Conservation (phyloP, 1,140 invertebrate species). For the Neotoxoptera formosana region DNA sequence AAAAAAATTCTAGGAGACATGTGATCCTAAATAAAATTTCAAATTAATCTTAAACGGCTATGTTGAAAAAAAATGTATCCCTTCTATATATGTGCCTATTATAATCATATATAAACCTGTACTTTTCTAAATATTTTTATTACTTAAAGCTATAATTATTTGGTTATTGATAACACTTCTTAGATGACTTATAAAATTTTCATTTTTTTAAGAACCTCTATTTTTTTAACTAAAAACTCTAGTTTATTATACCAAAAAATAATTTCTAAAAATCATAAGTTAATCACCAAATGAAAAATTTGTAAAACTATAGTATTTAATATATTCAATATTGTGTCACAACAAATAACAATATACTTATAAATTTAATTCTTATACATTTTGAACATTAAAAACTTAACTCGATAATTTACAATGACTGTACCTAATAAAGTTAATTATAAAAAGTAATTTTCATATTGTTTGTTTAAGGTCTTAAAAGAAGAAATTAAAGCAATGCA, state of each 20-base stretch:
- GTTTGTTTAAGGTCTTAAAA: conserved; percentile 71
- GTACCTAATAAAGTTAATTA: background rate
- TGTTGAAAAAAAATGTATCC: background rate
- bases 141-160: no score
- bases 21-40: background rate
- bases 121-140: background rate
- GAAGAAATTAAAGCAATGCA: conserved; percentile 86
- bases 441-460: background rate
- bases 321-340: background rate
- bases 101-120: no score
- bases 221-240: background rate
- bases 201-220: background rate
- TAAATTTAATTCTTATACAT: background rate
- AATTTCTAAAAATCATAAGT: background rate
- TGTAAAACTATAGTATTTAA: background rate
- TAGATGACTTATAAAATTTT: no score
- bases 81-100: background rate
- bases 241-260: background rate
- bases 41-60: background rate
- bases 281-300: background rate
- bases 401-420: background rate
- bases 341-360: background rate
- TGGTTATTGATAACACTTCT: no score
- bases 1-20: background rate
- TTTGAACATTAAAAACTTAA: background rate